Conservation (phyloP, 2,113 vertebrate species). For the Carassius carassius region DNA sequence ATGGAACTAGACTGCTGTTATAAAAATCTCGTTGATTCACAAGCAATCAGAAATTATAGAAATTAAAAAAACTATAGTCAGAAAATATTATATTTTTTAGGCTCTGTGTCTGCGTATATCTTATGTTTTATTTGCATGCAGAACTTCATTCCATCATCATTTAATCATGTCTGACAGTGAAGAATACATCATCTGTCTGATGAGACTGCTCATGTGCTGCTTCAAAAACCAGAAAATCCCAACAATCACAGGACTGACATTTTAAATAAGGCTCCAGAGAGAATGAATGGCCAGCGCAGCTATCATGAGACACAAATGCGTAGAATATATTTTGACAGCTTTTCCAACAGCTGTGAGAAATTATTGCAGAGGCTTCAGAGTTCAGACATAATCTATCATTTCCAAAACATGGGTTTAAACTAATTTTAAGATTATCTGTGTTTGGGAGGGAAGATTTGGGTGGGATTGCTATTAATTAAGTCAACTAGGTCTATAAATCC, state of each 20-base stretch:
- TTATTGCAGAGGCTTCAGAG: slow-evolving; percentile 33
- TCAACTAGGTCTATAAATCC: not conserved
- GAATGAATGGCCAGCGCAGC: slow-evolving; percentile 16
- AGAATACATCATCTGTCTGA: slow-evolving; percentile 12
- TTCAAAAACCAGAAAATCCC: slow-evolving; percentile 23
- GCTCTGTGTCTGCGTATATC: not conserved
- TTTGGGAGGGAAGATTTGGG: not conserved
- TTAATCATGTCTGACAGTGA: not conserved
- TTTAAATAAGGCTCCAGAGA: slow-evolving; percentile 34
- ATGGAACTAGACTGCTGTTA: too few relatives aligned
- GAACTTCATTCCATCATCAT: not conserved
- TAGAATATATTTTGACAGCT: slow-evolving; percentile 52
- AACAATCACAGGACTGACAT: slow-evolving; percentile 15
- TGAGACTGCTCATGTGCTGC: not conserved
- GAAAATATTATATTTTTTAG: not conserved
- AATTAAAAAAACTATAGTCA: too few relatives aligned
- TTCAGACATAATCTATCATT: slow-evolving; percentile 42
- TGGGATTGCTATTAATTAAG: not conserved
- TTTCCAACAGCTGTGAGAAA: slow-evolving; percentile 35
- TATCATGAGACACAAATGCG: slow-evolving; percentile 8
- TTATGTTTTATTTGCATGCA: not conserved
- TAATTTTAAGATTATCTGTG: slow-evolving; percentile 12
- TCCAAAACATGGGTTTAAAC: slow-evolving; percentile 39
- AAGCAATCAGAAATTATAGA: too few relatives aligned
- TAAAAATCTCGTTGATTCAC: too few relatives aligned